Base-by-base conservation (phyloP, 2,888 invertebrate genomes). In the Drosophila acutilabella region DNA sequence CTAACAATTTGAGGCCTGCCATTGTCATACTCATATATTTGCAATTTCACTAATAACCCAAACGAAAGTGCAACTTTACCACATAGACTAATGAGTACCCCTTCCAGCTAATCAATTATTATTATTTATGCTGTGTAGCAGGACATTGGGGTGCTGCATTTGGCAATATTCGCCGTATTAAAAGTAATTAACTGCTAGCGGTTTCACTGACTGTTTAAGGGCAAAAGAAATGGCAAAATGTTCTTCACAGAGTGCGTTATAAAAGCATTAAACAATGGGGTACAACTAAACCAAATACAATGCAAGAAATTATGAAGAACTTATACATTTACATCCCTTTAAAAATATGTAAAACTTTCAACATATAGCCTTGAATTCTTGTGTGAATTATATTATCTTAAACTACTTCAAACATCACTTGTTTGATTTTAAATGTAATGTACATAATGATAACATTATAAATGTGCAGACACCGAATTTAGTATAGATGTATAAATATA, bases 181-280 rank as follows among this genome's bases (percentile, higher is more conserved):
- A 75, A 69, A 65, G 73, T 73, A 66, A 83, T 80, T 78, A 73
- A 75, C 75, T 64, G 60, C 51, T 66, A 74, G 82, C 48, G 71
- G 67, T 76, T 61, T 59, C n/a, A 20, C 14, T 33, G n/a, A 10
- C 11, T 18, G 13, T 16, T 16, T 41, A 58, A 16, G 18, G 13
- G 8, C 23, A 47, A 47, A 45, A 38, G 20, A 57, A 45, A 44
- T 54, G 44, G 5, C 18, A 13, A 30, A 2, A 42, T 18, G 8
- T 26, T 52, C 53, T 41, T 53, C 41, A 23, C 38, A 51, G 5
- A 38, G n/a, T n/a, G n/a, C n/a, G n/a, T n/a, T n/a, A n/a, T n/a
- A n/a, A n/a, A n/a, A n/a, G n/a, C n/a, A n/a, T n/a, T n/a, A n/a
- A 20, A 33, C 16, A 4, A 16, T 26, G 33, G 6, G 13, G 18